Evolutionary conservation across 2,797 vertebrate species (phyloP).

Genomic region (Spinibarbus caldwelli): DNA sequence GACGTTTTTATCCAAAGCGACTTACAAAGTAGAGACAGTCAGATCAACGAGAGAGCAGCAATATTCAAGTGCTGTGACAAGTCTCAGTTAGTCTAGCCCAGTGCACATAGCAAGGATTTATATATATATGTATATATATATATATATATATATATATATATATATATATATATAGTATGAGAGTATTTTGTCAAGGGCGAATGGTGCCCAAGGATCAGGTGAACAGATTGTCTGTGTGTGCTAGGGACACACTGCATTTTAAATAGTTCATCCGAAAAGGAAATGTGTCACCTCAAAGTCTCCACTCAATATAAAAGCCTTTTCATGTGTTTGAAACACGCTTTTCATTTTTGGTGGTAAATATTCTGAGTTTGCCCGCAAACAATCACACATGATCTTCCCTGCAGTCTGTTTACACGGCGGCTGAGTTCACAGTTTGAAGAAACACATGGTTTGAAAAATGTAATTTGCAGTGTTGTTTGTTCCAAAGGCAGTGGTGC

Average conservation of each 20-base stretch:
- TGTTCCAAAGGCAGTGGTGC: slow-evolving; percentile 20
- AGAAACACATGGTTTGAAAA: slow-evolving; percentile 34
- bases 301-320: slow-evolving; percentile 19
- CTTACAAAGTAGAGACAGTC: too few species aligned
- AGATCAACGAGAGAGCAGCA: too few species aligned
- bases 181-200: slow-evolving; percentile 41
- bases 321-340: slow-evolving; percentile 26
- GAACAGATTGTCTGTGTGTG: slow-evolving; percentile 57
- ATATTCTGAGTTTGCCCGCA: not conserved
- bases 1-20: too few species aligned
- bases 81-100: too few species aligned
- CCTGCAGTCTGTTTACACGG: slow-evolving; percentile 42
- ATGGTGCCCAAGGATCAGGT: slow-evolving; percentile 49
- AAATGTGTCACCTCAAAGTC: slow-evolving; percentile 38
- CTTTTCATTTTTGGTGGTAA: slow-evolving; percentile 33
- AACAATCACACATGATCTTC: slow-evolving; percentile 31
- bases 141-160: too few species aligned
- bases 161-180: too few species aligned
- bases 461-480: slow-evolving; percentile 17
- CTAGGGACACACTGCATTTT: slow-evolving; percentile 54
- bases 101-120: too few species aligned
- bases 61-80: too few species aligned
- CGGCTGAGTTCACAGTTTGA: slow-evolving; percentile 20
- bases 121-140: too few species aligned
- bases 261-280: slow-evolving; percentile 37